A percentile compares a stretch with the other conserved stretches of the same genome.
Evolutionary conservation across 2,888 invertebrate species (phyloP).

Genomic region (Hirtodrosophila duncani): DNA sequence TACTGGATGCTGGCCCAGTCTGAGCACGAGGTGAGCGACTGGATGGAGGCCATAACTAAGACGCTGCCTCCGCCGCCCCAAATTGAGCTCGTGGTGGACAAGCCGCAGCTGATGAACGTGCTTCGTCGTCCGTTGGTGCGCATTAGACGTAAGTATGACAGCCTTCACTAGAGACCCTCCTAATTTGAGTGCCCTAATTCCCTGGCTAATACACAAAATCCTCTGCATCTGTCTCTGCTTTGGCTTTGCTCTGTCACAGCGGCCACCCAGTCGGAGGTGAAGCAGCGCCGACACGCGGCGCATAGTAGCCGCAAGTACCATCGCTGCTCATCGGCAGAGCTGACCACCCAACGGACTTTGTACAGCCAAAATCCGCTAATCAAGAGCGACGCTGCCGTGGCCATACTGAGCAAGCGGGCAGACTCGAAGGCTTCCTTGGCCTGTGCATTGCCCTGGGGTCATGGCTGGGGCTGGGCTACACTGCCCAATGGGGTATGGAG

Average conservation of each 20-base stretch:
- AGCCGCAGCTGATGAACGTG: conserved; percentile 83
- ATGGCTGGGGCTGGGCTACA: conserved; percentile 88
- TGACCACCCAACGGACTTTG: conserved; percentile 60
- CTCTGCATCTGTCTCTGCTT: background rate
- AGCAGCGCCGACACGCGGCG: conserved; percentile 71
- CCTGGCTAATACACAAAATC: too few relatives aligned
- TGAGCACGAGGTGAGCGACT: conserved; percentile 88
- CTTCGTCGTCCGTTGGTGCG: conserved; percentile 82
- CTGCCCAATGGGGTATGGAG: conserved; percentile 84
- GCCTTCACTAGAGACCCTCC: background rate
- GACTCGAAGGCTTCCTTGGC: conserved; percentile 77
- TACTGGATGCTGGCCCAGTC: conserved; percentile 90
- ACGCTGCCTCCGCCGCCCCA: conserved; percentile 87
- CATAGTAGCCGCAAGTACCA: conserved; percentile 53
- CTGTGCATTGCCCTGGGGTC: conserved; percentile 82
- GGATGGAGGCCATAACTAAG: conserved; percentile 89
- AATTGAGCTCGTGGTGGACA: conserved; percentile 85
- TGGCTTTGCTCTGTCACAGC: conserved; percentile 71
- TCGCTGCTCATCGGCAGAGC: conserved; percentile 49
- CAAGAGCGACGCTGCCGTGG: conserved; percentile 78
- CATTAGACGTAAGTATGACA: conserved; percentile 82
- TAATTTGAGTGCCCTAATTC: background rate
- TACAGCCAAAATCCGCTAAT: conserved; percentile 75
- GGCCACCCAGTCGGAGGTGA: conserved; percentile 80
- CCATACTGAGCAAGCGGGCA: conserved; percentile 77